A percentile compares a stretch with the other conserved stretches of the same genome.
phyloP scores from a whole-genome alignment of 2,888 invertebrate species.

The Neoscelio sp. region DNA sequence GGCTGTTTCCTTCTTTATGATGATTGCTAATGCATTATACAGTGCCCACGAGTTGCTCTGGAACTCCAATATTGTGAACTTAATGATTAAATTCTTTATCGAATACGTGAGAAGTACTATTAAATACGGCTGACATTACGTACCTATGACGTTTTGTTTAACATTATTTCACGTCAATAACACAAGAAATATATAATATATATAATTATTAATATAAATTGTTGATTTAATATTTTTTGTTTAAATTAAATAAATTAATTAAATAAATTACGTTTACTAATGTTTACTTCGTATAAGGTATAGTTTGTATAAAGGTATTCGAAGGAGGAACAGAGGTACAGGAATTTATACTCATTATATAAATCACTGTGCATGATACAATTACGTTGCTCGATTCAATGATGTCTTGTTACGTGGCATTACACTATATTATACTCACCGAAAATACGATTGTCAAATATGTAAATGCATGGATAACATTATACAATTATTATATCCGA shows the following conservation, averaged over 20 bases:
- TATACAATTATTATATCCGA: background rate
- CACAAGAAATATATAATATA: no score
- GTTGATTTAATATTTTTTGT: no score
- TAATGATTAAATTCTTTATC: conserved; percentile 49
- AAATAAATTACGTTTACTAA: background rate
- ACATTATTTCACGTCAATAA: no score
- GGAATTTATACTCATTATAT: conserved; percentile 35
- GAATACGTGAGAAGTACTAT: conserved; percentile 16
- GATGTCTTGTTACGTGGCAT: conserved; percentile 34
- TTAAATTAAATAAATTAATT: conserved; percentile 5
- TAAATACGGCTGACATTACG: conserved; percentile 8
- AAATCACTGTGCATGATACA: conserved; percentile 39
- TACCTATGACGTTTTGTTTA: conserved; percentile 1
- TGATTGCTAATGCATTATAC: conserved; percentile 26
- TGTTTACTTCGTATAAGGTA: no score
- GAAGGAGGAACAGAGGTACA: conserved; percentile 5
- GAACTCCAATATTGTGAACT: conserved; percentile 16
- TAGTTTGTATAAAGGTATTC: conserved; percentile 7
- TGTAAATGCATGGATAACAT: background rate
- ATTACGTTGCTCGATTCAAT: conserved; percentile 50
- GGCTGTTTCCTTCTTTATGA: conserved; percentile 17
- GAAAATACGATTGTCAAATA: background rate
- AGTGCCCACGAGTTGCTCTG: background rate
- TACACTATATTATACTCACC: conserved; percentile 7
- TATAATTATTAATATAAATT: no score